Evolutionary conservation across 2,888 invertebrate species (phyloP).

Genomic region (Drosophila diplacantha): DNA sequence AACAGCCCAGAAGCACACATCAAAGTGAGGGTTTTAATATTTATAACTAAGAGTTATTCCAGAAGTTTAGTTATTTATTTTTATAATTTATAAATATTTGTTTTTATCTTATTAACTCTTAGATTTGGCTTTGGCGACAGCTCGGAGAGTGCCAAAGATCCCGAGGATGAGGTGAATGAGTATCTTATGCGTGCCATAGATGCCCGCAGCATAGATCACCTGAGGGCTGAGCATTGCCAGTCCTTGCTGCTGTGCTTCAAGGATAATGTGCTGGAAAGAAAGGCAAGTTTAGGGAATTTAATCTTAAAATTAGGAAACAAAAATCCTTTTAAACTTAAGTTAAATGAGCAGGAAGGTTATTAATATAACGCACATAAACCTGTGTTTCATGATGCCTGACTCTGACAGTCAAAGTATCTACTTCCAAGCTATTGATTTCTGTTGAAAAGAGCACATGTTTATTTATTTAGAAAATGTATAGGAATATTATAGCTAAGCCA

Average conservation of each 20-base stretch:
- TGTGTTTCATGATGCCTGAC: background rate
- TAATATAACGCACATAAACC: background rate
- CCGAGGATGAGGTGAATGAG: constrained; percentile 96
- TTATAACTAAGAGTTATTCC: background rate
- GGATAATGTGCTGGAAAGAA: constrained; percentile 87
- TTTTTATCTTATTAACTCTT: background rate
- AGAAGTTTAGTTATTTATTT: background rate
- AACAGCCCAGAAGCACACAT: constrained; percentile 84
- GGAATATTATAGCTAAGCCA: constrained; percentile 11
- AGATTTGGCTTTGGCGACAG: constrained; percentile 87
- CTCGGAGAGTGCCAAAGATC: constrained; percentile 84
- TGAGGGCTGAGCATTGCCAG: constrained; percentile 92
- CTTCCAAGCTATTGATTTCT: constrained; percentile 4
- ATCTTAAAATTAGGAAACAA: background rate
- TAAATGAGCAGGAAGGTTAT: background rate
- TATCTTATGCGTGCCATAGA: constrained; percentile 97
- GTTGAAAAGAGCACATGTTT: background rate
- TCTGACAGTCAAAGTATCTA: background rate
- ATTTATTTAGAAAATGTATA: constrained; percentile 14
- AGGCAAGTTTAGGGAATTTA: constrained; percentile 78
- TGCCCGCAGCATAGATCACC: constrained; percentile 93
- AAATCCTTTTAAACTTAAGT: background rate
- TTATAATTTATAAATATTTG: too few species aligned
- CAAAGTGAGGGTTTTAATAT: constrained; percentile 79
- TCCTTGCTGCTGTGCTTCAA: constrained; percentile 91